phyloP scores from a whole-genome alignment of 92 coral and sea anemone genomes.

The Porites divaricata region DNA sequence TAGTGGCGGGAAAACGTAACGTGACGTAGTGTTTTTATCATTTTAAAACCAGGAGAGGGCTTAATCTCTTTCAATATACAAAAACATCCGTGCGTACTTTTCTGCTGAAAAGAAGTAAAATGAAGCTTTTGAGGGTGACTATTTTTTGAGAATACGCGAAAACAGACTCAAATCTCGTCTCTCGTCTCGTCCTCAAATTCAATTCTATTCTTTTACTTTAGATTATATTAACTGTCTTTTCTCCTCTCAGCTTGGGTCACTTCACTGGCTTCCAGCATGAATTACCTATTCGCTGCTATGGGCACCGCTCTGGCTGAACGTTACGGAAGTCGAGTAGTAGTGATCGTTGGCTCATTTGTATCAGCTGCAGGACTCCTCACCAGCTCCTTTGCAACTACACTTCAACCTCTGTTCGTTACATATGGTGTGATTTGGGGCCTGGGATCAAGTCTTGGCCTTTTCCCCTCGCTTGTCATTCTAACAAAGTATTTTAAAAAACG shows the following conservation, averaged over 20 bases:
- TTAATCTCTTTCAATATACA: too few species aligned
- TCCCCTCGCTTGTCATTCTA: slow-evolving; percentile 72
- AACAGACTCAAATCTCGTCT: too few species aligned
- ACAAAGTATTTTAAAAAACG: slow-evolving; percentile 67
- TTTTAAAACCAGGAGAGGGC: too few species aligned
- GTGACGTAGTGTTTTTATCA: too few species aligned
- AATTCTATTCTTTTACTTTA: too few species aligned
- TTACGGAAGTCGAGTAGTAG: slow-evolving; percentile 71
- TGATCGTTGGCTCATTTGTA: slow-evolving; percentile 63
- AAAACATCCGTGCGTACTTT: too few species aligned
- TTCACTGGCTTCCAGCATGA: slow-evolving; percentile 62
- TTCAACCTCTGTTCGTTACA: slow-evolving; percentile 57
- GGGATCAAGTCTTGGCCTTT: slow-evolving; percentile 71
- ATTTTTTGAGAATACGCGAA: too few species aligned
- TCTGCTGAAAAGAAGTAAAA: too few species aligned
- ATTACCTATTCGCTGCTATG: slow-evolving; percentile 76
- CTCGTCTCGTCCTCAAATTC: too few species aligned
- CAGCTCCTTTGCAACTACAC: slow-evolving; percentile 65
- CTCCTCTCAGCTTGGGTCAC: slow-evolving; percentile 79
- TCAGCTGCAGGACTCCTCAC: slow-evolving; percentile 50
- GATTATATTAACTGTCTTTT: not conserved
- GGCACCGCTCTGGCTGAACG: slow-evolving; percentile 56
- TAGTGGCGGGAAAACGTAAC: too few species aligned
- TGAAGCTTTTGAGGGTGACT: too few species aligned
- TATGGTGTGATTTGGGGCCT: slow-evolving; percentile 77